Base-by-base conservation (phyloP, 64 coral and sea anemone genomes). In the Hydrozoanthus tunicans region DNA sequence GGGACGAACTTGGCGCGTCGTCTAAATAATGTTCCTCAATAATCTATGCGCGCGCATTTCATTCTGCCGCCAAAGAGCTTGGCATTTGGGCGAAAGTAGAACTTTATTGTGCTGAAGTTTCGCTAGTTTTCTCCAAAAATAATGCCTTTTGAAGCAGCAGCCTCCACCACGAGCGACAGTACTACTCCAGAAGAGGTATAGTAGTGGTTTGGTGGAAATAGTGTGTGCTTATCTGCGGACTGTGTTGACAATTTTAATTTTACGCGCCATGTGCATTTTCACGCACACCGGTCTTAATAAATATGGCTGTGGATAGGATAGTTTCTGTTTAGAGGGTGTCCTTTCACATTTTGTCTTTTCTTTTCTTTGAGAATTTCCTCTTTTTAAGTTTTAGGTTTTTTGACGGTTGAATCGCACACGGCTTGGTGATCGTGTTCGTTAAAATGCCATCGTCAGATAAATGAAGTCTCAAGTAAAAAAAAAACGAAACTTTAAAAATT, bases 101-200 rank as follows among this genome's bases (percentile, higher is more conserved):
- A 1, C 5, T 61, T 76, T 9, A 10, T 54, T 62, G 15, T 58
- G 66, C 24, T 56, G 59, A 20, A 0, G 55, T 23, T 79, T 62
- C 12, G 85, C n/a, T 53, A 72, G 20, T 72, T 91, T 85, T 57
- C 73, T 24, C 64, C 64, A 24, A 60, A 59, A 92, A 97, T 70
- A 63, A 94, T 97, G 95, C 95, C 95, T 89, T 62, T 90, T 12
- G 90, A 94, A 60, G 92, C 91, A 1, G 81, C 80, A 71, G 73
- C 57, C 1, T 97, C 95, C 25, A 92, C 95, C 7, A 97, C 92
- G 5, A 97, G 92, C 67, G 95, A 92, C 81, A 97, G 95, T 54
- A 90, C 95, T 8, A 81, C 90, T 10, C 77, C 89, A 83, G 92
- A 97, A 25, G 77, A 89, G 95, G 95, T 97, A 94, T 25, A 13